These are phyloP conservation scores for Glomeris maerens DNA, from an alignment of 1,140 invertebrate genomes.

Conservation along the genomic window DNA sequence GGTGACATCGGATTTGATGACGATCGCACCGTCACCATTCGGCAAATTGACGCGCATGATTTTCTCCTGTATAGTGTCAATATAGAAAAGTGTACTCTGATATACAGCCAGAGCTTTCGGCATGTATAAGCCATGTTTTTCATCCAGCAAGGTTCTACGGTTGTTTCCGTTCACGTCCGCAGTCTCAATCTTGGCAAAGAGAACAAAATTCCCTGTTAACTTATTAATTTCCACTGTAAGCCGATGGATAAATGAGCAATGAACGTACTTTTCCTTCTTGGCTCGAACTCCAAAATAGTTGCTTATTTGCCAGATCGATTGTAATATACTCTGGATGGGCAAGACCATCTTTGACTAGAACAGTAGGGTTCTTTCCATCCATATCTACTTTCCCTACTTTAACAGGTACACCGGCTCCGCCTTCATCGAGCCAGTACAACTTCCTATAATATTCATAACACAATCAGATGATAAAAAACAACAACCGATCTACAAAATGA, in stretches of 20 bases:
- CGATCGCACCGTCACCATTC: conserved; percentile 56
- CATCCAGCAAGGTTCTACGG: conserved; percentile 48
- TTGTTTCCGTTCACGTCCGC: conserved; percentile 62
- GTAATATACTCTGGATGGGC: conserved; percentile 65
- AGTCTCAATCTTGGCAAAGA: conserved; percentile 39
- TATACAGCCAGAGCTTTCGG: conserved; percentile 18
- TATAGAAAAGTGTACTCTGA: conserved; percentile 58
- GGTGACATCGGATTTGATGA: conserved; percentile 67
- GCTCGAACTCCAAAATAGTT: conserved; percentile 71
- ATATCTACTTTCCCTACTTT: conserved; percentile 88
- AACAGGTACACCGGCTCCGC: conserved; percentile 69
- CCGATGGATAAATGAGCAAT: not conserved
- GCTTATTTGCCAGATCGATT: conserved; percentile 66
- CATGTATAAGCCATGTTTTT: conserved; percentile 43
- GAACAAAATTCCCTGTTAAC: not conserved
- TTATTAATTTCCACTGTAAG: not conserved
- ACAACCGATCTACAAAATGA: too few relatives aligned
- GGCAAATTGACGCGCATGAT: conserved; percentile 75
- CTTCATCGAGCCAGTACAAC: conserved; percentile 92
- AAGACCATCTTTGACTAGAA: conserved; percentile 43
- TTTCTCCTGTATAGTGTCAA: conserved; percentile 81
- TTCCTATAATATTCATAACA: conserved; percentile 38
- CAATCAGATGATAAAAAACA: not conserved
- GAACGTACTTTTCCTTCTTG: conserved; percentile 48
- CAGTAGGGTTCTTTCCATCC: conserved; percentile 67